These are phyloP conservation scores for Drosophila pseudotalamancana DNA, from an alignment of 2,888 invertebrate genomes.

Conservation along the genomic window DNA sequence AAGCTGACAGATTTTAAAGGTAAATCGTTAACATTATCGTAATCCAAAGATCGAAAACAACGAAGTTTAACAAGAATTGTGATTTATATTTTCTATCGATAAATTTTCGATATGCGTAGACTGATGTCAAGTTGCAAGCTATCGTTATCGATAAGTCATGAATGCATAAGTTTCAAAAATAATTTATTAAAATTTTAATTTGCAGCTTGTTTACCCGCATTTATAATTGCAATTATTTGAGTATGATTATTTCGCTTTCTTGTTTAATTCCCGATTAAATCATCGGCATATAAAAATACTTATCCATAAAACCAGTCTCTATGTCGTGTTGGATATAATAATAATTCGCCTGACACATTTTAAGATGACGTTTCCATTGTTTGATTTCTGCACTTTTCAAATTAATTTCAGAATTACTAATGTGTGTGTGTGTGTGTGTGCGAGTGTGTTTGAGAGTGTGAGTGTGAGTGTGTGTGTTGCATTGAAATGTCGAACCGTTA, in stretches of 20 bases:
- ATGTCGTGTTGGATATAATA: conserved; percentile 15
- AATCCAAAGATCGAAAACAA: too few relatives aligned
- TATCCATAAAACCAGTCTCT: conserved; percentile 37
- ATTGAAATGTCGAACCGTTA: conserved; percentile 16
- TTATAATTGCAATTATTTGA: background rate
- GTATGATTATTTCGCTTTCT: background rate
- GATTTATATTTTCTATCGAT: too few relatives aligned
- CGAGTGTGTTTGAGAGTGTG: too few relatives aligned
- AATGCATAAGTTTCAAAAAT: too few relatives aligned
- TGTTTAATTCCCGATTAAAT: conserved; percentile 30
- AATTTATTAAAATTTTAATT: background rate
- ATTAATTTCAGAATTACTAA: background rate
- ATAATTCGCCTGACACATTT: conserved; percentile 10
- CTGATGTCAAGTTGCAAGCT: too few relatives aligned
- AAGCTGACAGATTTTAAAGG: too few relatives aligned
- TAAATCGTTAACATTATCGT: too few relatives aligned
- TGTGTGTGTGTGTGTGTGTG: too few relatives aligned
- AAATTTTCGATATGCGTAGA: too few relatives aligned
- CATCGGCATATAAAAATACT: conserved; percentile 30
- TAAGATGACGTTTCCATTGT: conserved; percentile 22
- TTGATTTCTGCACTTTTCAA: background rate
- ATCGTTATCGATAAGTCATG: too few relatives aligned
- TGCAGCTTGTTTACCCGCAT: background rate
- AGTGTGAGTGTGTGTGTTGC: too few relatives aligned
- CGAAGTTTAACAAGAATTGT: too few relatives aligned